Conservation (phyloP, 2,113 vertebrate genomes). For the Ophthalmolycus amberensis region DNA sequence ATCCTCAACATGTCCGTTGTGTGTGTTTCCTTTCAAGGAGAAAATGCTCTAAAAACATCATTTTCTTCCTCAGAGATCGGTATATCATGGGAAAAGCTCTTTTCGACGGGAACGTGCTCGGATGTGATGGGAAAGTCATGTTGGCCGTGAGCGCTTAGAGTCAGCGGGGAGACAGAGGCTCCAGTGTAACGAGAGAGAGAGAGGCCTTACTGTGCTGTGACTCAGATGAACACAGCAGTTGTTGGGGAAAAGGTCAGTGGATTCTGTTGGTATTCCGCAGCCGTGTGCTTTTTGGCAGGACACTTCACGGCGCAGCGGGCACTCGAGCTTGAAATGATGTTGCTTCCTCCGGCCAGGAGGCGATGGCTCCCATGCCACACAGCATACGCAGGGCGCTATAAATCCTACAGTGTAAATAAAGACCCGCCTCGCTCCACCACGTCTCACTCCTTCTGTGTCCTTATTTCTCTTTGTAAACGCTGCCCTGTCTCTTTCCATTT, state of each 20-base stretch:
- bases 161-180: slow-evolving; percentile 42
- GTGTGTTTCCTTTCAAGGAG: neutral
- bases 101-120: neutral
- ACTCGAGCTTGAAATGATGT: slow-evolving; percentile 81
- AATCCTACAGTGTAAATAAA: slow-evolving; percentile 76
- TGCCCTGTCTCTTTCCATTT: slow-evolving; percentile 20
- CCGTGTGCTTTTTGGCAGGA: slow-evolving; percentile 67
- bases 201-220: slow-evolving; percentile 47
- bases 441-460: slow-evolving; percentile 40
- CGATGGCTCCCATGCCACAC: slow-evolving; percentile 66
- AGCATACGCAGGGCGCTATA: slow-evolving; percentile 64
- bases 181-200: slow-evolving; percentile 33
- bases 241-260: slow-evolving; percentile 73
- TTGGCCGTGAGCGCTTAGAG: slow-evolving; percentile 21
- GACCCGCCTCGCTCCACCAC: slow-evolving; percentile 56
- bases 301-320: slow-evolving; percentile 59
- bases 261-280: slow-evolving; percentile 73
- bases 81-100: neutral
- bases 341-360: slow-evolving; percentile 67
- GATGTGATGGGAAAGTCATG: slow-evolving; percentile 39
- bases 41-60: neutral
- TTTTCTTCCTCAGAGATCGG: neutral
- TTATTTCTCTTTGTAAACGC: neutral
- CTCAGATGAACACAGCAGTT: slow-evolving; percentile 59
- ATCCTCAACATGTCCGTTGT: neutral